Conservation (phyloP, 2,113 vertebrate species). For the Rhinolophus sinicus region DNA sequence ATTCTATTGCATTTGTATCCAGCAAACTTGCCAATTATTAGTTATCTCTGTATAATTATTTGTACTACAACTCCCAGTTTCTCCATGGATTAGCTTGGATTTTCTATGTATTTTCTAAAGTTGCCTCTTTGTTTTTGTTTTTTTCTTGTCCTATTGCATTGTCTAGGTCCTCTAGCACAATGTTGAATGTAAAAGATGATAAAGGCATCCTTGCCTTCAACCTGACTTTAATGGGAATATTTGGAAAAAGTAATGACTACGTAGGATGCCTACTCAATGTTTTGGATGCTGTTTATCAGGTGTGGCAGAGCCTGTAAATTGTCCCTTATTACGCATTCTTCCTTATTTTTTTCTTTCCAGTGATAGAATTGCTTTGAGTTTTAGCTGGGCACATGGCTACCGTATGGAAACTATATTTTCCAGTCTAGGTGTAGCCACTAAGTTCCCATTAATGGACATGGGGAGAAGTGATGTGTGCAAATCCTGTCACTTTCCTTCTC, state of each 20-base stretch:
- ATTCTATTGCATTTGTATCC: background rate
- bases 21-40: background rate
- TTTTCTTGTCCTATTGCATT: background rate
- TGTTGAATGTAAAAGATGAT: rapidly evolving
- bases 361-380: background rate
- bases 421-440: background rate
- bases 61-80: background rate
- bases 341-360: background rate
- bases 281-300: background rate
- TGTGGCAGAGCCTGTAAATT: background rate
- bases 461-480: background rate
- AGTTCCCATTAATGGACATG: background rate
- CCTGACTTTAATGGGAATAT: background rate
- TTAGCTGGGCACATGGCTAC: background rate
- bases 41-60: background rate
- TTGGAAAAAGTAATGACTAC: background rate
- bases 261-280: background rate
- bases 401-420: background rate
- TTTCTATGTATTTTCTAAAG: background rate
- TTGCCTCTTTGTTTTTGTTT: background rate
- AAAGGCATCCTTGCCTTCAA: background rate
- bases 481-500: background rate
- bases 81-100: background rate
- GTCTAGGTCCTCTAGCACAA: background rate
- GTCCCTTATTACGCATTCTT: rapidly evolving